Percentiles rank a stretch among this genome's conserved stretches.
Evolutionary conservation across 2,888 invertebrate genomes (phyloP).

Genomic region (Pyrrhosoma nymphula): DNA sequence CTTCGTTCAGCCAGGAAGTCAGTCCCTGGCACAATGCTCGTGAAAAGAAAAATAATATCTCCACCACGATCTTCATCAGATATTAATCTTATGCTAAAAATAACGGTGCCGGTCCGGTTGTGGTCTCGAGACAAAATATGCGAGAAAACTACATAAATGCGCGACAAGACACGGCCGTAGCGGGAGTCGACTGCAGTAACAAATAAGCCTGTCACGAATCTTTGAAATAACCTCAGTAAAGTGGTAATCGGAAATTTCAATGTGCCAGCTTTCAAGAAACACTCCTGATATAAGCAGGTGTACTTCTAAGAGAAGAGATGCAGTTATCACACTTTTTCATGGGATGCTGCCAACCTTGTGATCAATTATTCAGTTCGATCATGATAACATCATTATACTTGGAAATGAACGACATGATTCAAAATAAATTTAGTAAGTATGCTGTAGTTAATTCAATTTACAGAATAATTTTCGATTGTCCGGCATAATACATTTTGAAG

Average conservation of each 20-base stretch:
- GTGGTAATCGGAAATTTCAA: not conserved
- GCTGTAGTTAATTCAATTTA: too few relatives aligned
- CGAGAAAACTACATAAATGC: not conserved
- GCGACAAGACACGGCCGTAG: not conserved
- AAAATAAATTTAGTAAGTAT: too few relatives aligned
- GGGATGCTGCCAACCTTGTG: not conserved
- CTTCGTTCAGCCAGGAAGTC: not conserved
- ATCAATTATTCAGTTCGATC: too few relatives aligned
- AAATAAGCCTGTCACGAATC: not conserved
- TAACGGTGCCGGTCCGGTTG: not conserved
- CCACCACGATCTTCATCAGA: not conserved
- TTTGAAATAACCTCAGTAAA: not conserved
- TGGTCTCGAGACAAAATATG: not conserved
- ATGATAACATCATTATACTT: too few relatives aligned
- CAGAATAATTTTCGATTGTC: too few relatives aligned
- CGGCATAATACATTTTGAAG: too few relatives aligned
- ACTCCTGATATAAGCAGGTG: not conserved
- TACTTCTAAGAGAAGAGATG: not conserved
- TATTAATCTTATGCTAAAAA: constrained; percentile 5
- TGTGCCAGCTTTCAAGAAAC: not conserved
- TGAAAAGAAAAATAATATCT: not conserved
- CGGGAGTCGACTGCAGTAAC: not conserved
- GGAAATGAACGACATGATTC: too few relatives aligned
- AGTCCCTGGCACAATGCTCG: not conserved
- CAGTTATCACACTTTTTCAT: not conserved